A percentile compares a stretch with the other conserved stretches of the same genome.
These are phyloP conservation scores for Connochaetes taurinus DNA, from an alignment of 2,113 vertebrate species.

Conservation along the genomic window DNA sequence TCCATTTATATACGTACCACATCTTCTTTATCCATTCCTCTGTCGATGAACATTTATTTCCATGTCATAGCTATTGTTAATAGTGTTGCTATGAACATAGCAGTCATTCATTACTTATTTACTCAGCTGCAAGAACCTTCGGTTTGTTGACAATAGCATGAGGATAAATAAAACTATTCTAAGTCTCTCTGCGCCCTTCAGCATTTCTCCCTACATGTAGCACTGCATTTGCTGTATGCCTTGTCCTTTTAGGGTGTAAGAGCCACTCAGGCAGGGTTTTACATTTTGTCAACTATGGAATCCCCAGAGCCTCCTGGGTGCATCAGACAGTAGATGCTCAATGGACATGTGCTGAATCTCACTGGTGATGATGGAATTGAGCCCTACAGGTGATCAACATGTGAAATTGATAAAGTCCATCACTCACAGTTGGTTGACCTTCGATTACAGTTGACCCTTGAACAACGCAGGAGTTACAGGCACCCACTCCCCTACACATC, in stretches of 20 bases:
- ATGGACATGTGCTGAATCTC: rapidly evolving
- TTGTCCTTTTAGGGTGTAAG: neutral
- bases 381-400: too few relatives aligned
- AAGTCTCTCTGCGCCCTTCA: rapidly evolving
- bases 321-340: rapidly evolving
- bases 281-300: neutral
- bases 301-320: rapidly evolving
- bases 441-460: neutral
- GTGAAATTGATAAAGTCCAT: too few relatives aligned
- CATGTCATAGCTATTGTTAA: neutral
- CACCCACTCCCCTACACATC: too few relatives aligned
- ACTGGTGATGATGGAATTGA: rapidly evolving
- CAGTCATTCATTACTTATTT: neutral
- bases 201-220: neutral
- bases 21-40: neutral
- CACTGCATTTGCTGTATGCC: rapidly evolving
- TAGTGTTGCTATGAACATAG: neutral
- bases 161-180: neutral
- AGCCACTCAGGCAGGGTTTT: neutral
- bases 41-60: neutral
- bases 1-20: neutral
- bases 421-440: rapidly evolving
- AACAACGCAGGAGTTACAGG: neutral
- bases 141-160: neutral
- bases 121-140: neutral